These are phyloP conservation scores for Hoplostethus mediterraneus DNA, from an alignment of 2,797 vertebrate species.

Conservation along the genomic window DNA sequence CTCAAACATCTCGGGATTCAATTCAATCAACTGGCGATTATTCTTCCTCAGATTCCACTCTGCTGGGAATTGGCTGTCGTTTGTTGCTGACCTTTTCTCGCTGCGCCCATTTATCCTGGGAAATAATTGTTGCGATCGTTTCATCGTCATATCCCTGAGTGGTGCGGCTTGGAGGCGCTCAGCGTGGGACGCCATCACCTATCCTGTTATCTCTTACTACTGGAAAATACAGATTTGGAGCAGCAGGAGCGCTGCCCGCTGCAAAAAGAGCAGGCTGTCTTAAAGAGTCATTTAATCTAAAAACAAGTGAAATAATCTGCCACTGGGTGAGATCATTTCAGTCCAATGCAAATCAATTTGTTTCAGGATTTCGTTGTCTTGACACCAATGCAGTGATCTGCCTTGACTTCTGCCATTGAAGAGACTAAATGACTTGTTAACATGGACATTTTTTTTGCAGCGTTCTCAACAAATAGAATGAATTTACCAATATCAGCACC, in stretches of 20 bases:
- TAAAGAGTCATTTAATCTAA: too few species aligned
- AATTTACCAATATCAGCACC: neutral
- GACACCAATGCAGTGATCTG: too few species aligned
- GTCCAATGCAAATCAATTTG: too few species aligned
- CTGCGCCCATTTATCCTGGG: conserved; percentile 68
- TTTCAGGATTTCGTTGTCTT: too few species aligned
- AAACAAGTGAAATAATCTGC: neutral
- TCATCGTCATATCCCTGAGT: conserved; percentile 81
- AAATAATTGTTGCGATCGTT: conserved; percentile 78
- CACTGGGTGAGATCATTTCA: neutral
- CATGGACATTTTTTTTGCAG: too few species aligned
- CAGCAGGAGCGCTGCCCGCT: neutral
- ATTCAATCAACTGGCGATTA: conserved; percentile 83
- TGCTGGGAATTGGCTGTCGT: conserved; percentile 73
- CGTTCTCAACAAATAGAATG: conserved; percentile 4
- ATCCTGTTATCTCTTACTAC: conserved; percentile 73
- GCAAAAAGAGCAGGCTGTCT: neutral
- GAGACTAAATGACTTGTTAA: too few species aligned
- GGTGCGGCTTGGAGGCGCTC: conserved; percentile 51
- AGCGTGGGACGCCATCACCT: conserved; percentile 47
- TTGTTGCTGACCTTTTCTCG: conserved; percentile 76
- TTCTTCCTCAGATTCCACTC: conserved; percentile 77
- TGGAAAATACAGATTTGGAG: conserved; percentile 17
- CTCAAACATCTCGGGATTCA: conserved; percentile 77
- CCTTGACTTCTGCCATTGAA: too few species aligned